Evolutionary conservation across 2,113 vertebrate genomes (phyloP).

Genomic region (Tonatia bakeri): DNA sequence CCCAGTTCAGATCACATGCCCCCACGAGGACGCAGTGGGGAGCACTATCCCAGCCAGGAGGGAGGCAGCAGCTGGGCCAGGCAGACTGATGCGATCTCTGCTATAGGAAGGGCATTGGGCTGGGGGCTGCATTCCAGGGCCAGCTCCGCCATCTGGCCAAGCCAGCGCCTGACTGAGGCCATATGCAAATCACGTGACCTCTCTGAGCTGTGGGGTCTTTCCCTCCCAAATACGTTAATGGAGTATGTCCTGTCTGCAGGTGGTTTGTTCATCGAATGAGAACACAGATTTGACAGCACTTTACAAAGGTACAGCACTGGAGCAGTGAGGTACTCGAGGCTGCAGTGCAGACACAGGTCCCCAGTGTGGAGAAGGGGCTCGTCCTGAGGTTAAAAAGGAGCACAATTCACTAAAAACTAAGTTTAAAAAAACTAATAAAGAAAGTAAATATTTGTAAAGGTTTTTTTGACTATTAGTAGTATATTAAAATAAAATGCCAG

Average conservation of each 20-base stretch:
- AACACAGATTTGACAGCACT: neutral
- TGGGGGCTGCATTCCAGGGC: neutral
- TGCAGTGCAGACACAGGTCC: accelerated
- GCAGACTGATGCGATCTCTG: accelerated
- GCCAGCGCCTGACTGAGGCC: neutral
- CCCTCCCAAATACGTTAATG: neutral
- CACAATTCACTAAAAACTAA: neutral
- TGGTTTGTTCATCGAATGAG: neutral
- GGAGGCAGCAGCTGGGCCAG: neutral
- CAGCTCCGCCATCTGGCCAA: neutral
- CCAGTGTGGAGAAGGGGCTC: accelerated
- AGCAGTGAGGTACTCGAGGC: accelerated
- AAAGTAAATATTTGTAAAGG: neutral
- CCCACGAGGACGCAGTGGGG: accelerated
- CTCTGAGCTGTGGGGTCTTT: neutral
- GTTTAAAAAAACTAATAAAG: neutral
- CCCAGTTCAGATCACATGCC: neutral
- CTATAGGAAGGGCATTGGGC: neutral
- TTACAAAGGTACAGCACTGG: neutral
- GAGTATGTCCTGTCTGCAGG: neutral
- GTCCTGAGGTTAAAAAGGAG: neutral
- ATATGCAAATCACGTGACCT: too few species aligned
- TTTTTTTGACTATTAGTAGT: neutral
- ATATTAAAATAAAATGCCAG: neutral
- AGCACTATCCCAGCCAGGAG: neutral